These are phyloP conservation scores for Anoplolepis gracilipes DNA, from an alignment of 1,140 invertebrate species.

Conservation along the genomic window DNA sequence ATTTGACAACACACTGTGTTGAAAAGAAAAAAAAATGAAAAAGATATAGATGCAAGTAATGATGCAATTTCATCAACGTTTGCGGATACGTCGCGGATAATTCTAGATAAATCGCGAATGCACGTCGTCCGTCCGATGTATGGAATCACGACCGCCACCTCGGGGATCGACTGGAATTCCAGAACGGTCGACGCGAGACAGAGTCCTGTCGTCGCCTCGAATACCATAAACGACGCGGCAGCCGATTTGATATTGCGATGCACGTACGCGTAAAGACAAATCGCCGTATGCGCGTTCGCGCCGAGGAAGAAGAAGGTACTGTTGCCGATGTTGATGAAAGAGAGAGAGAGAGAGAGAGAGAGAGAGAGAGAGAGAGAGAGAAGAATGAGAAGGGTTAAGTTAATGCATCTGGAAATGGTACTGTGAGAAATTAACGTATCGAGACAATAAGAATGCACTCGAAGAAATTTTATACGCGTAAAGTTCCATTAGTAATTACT, in stretches of 20 bases:
- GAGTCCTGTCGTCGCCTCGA: constrained; percentile 47
- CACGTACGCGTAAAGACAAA: constrained; percentile 65
- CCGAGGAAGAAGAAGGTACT: constrained; percentile 34
- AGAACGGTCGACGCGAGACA: constrained; percentile 10
- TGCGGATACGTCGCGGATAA: neutral
- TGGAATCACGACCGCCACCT: neutral
- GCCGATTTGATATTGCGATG: constrained; percentile 61
- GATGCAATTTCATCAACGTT: neutral
- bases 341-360: too few relatives aligned
- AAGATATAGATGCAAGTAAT: neutral
- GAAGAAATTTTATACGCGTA: neutral
- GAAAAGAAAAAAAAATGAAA: neutral
- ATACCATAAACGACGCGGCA: constrained; percentile 62
- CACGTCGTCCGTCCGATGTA: neutral
- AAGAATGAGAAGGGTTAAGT: neutral
- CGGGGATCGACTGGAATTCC: constrained; percentile 39
- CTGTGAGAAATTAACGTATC: constrained; percentile 14
- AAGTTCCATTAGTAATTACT: neutral
- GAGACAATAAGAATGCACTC: neutral
- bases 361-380: neutral
- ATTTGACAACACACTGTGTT: neutral
- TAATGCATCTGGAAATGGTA: constrained; percentile 11
- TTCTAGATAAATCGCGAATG: constrained; percentile 24
- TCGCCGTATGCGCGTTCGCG: constrained; percentile 46
- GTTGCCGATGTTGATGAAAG: neutral